Conservation (phyloP, 2,113 vertebrate species). For the Cephalophus harveyi region DNA sequence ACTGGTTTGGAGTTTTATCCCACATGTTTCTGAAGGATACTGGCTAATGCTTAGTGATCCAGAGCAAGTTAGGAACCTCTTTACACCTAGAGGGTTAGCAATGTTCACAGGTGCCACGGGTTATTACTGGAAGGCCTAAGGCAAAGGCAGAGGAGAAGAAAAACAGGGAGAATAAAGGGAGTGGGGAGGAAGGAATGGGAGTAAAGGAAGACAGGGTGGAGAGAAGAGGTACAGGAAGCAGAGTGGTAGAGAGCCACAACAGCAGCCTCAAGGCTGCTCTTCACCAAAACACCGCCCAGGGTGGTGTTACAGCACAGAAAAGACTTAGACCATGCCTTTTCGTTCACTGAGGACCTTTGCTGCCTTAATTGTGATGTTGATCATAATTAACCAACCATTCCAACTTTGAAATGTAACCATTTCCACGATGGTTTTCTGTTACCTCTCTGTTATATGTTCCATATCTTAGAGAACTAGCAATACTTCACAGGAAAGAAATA, state of each 20-base stretch:
- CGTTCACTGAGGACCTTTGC: not conserved
- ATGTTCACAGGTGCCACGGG: conserved; percentile 39
- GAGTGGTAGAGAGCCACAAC: conserved; percentile 1
- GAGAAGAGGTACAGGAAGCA: conserved; percentile 13
- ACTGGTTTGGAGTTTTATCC: conserved; percentile 62
- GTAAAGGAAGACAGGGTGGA: conserved; percentile 37
- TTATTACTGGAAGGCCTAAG: conserved; percentile 52
- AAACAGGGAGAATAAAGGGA: conserved; percentile 48
- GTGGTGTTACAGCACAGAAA: not conserved
- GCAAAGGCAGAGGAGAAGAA: conserved; percentile 59
- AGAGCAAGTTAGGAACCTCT: conserved; percentile 61
- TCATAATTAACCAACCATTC: not conserved
- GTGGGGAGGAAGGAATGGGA: conserved; percentile 33
- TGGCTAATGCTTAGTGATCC: conserved; percentile 62
- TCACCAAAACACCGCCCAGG: not conserved
- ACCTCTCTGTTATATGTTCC: not conserved
- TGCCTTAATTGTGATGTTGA: not conserved
- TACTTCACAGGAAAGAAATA: not conserved
- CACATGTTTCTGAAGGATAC: conserved; percentile 58
- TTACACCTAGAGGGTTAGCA: conserved; percentile 62
- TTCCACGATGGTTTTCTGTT: not conserved
- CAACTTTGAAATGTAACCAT: not conserved
- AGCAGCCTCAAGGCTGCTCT: conserved; percentile 7
- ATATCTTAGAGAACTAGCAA: not conserved
- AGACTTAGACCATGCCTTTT: not conserved